A percentile compares a stretch with the other conserved stretches of the same genome.
Evolutionary conservation across 2,888 invertebrate genomes (phyloP).

Genomic region (Athalia rosae): DNA sequence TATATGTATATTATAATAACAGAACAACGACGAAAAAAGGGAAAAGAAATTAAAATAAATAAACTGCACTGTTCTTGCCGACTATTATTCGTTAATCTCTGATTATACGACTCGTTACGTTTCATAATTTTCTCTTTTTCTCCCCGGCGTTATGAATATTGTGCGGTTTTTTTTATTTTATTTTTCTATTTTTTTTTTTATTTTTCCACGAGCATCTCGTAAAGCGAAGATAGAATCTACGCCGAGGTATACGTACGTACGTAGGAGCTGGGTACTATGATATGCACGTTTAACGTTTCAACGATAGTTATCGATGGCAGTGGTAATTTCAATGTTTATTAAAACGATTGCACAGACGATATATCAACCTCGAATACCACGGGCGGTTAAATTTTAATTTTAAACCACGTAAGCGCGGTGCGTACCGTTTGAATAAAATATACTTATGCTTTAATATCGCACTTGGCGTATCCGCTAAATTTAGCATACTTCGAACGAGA

Average conservation of each 20-base stretch:
- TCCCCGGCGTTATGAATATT: neutral
- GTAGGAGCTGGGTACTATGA: too few species aligned
- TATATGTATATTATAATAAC: too few species aligned
- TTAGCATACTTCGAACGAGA: conserved; percentile 9
- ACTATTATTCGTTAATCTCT: conserved; percentile 21
- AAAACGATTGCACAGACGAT: neutral
- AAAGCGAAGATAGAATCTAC: neutral
- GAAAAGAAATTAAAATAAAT: neutral
- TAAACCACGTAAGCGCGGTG: conserved; percentile 10
- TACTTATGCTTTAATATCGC: neutral
- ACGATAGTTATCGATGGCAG: neutral
- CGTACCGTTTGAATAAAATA: conserved; percentile 8
- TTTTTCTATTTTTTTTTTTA: neutral
- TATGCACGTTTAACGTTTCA: neutral
- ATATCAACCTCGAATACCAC: neutral
- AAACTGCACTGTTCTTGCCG: conserved; percentile 4
- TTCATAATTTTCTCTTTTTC: neutral
- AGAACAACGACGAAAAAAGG: too few species aligned
- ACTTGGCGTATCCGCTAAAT: conserved; percentile 20
- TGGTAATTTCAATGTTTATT: neutral
- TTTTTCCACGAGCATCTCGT: neutral
- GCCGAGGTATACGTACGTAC: neutral
- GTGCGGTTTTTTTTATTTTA: neutral
- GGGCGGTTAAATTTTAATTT: conserved; percentile 3
- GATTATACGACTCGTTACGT: conserved; percentile 31